phyloP scores from a whole-genome alignment of 2,888 invertebrate species.

The Endomychus coccineus region DNA sequence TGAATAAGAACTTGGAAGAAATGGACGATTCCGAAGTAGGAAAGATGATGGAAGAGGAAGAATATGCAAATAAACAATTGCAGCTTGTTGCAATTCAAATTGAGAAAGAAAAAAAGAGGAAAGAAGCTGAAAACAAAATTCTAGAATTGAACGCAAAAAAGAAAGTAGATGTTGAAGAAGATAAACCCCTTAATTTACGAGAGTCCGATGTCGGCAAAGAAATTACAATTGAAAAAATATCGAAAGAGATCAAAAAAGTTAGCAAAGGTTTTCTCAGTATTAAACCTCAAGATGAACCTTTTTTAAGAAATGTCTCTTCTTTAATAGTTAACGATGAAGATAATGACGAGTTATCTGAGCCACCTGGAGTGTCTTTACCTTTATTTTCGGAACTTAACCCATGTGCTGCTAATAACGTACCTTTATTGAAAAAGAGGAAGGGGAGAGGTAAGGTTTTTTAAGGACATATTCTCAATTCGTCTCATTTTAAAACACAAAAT shows the following conservation, averaged over 20 bases:
- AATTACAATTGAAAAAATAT: no score
- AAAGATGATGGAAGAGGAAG: conserved; percentile 56
- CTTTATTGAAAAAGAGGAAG: conserved; percentile 33
- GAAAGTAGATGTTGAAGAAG: background rate
- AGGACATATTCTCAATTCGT: no score
- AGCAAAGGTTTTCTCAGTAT: conserved; percentile 10
- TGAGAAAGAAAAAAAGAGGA: conserved; percentile 50
- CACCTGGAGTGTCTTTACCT: conserved; percentile 36
- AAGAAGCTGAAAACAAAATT: conserved; percentile 35
- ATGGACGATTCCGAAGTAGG: conserved; percentile 42
- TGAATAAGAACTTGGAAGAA: conserved; percentile 40
- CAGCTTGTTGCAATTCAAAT: conserved; percentile 45
- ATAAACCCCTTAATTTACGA: conserved; percentile 5
- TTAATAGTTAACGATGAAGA: conserved; percentile 28
- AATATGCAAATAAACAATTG: conserved; percentile 50
- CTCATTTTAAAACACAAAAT: no score
- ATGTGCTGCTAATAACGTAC: conserved; percentile 4
- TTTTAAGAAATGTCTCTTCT: conserved; percentile 1
- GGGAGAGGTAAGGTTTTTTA: conserved; percentile 39
- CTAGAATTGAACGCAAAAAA: conserved; percentile 2
- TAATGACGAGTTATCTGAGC: conserved; percentile 38
- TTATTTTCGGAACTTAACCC: conserved; percentile 31
- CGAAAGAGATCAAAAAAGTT: no score
- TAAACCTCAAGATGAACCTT: conserved; percentile 8
- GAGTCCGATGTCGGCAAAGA: no score